Evolutionary conservation across 2,888 invertebrate genomes (phyloP), one percentile per base, ranked within the genome.

Genomic region (Oegoconia quadripuncta): DNA sequence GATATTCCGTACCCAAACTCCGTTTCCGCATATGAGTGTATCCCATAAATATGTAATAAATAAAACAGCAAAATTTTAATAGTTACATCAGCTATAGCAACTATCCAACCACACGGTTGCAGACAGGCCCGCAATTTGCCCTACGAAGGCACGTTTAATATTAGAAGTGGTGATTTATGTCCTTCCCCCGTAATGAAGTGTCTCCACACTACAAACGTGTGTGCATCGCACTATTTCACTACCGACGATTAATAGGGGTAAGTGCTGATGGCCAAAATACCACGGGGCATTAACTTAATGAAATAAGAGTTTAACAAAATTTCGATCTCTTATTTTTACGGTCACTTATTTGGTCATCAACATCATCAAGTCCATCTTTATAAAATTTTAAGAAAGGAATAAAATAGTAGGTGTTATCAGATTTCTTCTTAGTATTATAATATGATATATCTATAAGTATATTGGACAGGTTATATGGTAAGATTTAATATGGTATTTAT

Each of bases 91-190:
- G 7, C 53, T 50, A 51, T 54, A 45, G 60, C 55, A 47, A 53
- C 61, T 58, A 59, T 42, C 58, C 65, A 56, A 67, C 74, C 73
- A 67, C 72, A 67, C 55, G 66, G 61, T 63, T 62, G 62, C 64
- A 70, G 70, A 66, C 68, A 55, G 63, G 61, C 57, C 65, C 67
- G 74, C 82, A 83, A 83, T 84, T 83, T 82, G 81, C 80, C 76
- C 72, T 74, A 71, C 73, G 71, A 83, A 86, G 84, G 84, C 87
- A 81, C 78, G 88, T 87, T 87, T 88, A 88, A 88, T 88, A 88
- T 88, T 88, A 88, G 88, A 88, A 86, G 82, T 77, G 78, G 81
- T 87, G 86, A 88, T 88, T 88, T 88, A 88, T 84, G 76, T 53
- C 69, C 78, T 74, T 66, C 74, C 77, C 76, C 74, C 74, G 73